These are phyloP conservation scores for Drosophila meridiana DNA, from an alignment of 2,888 invertebrate genomes.

Conservation along the genomic window DNA sequence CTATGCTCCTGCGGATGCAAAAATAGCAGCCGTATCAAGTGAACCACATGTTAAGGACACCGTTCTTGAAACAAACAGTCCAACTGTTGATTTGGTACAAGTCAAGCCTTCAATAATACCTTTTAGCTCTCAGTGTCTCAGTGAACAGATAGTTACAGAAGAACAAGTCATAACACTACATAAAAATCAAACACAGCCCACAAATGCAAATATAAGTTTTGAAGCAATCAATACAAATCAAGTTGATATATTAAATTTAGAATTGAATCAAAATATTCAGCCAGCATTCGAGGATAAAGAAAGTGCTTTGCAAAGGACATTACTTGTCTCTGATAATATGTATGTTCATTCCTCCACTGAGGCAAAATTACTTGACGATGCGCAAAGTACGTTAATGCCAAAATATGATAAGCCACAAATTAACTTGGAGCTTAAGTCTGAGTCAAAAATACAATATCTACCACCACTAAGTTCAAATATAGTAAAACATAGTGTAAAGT, in stretches of 20 bases:
- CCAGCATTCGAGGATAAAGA: constrained; percentile 27
- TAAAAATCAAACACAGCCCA: constrained; percentile 30
- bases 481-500: constrained; percentile 57
- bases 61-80: constrained; percentile 33
- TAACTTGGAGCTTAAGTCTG: constrained; percentile 24
- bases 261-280: constrained; percentile 7
- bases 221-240: constrained; percentile 43
- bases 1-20: constrained; percentile 35
- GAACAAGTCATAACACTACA: constrained; percentile 61
- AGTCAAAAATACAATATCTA: constrained; percentile 22
- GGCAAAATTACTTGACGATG: constrained; percentile 22
- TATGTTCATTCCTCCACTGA: constrained; percentile 14
- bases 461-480: constrained; percentile 21
- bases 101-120: constrained; percentile 54
- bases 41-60: constrained; percentile 60
- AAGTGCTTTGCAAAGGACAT: constrained; percentile 28
- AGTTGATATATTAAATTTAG: constrained; percentile 25
- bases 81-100: constrained; percentile 26
- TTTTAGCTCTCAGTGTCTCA: constrained; percentile 73
- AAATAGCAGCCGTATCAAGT: constrained; percentile 40
- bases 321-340: constrained; percentile 28
- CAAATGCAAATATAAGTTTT: constrained; percentile 42
- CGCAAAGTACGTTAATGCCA: not conserved
- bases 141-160: constrained; percentile 64
- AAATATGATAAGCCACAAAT: constrained; percentile 23